Evolutionary conservation across 2,888 invertebrate species (phyloP).

Genomic region (Drosophila prostipennis): DNA sequence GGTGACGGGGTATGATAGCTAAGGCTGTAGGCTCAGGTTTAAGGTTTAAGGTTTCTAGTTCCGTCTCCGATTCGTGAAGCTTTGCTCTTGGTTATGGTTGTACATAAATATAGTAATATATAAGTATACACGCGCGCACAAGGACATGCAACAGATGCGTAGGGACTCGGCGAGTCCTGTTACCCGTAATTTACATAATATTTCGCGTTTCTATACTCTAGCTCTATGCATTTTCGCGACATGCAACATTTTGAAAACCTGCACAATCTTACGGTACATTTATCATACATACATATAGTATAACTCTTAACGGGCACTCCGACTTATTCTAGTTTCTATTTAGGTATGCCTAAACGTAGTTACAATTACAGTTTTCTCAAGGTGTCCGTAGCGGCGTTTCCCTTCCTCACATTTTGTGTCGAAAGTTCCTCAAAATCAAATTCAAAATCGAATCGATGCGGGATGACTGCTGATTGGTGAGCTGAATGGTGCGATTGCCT

Average conservation of each 20-base stretch:
- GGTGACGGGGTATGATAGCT: conserved; percentile 24
- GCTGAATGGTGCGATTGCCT: neutral
- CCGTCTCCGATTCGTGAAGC: conserved; percentile 6
- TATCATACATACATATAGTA: conserved; percentile 10
- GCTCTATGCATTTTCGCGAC: conserved; percentile 28
- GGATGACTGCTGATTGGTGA: conserved; percentile 1
- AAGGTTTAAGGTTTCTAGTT: neutral
- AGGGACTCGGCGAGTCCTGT: conserved; percentile 22
- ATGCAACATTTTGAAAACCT: conserved; percentile 45
- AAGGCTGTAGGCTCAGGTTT: conserved; percentile 41
- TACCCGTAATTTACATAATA: conserved; percentile 46
- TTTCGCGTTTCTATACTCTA: conserved; percentile 15
- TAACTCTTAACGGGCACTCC: conserved; percentile 14
- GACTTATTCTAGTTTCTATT: conserved; percentile 26
- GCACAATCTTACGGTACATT: conserved; percentile 47
- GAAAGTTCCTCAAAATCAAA: conserved; percentile 45
- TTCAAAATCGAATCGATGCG: conserved; percentile 34
- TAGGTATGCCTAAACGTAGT: conserved; percentile 43
- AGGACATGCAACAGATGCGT: conserved; percentile 42
- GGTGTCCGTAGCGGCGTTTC: conserved; percentile 75
- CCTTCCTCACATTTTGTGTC: conserved; percentile 18
- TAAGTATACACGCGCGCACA: conserved; percentile 30
- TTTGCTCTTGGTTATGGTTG: conserved; percentile 33
- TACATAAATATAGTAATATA: conserved; percentile 31
- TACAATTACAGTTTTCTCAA: conserved; percentile 50